A percentile compares a stretch with the other conserved stretches of the same genome.
Conservation (phyloP, 2,113 vertebrate species). For the Tychaedon coryphoeus region DNA sequence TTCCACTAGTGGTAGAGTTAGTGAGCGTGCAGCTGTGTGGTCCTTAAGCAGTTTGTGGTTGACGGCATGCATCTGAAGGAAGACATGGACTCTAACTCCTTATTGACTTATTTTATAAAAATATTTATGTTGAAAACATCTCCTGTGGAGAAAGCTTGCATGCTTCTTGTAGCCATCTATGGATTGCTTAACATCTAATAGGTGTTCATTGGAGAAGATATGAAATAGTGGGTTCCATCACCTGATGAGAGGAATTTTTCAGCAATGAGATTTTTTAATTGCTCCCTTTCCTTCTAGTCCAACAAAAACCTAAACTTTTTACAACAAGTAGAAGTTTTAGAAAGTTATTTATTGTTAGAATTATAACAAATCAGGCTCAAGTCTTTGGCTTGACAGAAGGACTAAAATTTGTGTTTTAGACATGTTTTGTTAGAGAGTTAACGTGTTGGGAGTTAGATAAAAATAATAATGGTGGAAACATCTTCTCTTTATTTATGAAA, state of each 20-base stretch:
- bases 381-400: background rate
- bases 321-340: background rate
- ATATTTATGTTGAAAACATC: background rate
- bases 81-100: background rate
- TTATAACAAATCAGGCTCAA: background rate
- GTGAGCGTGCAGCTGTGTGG: background rate
- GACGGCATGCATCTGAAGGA: background rate
- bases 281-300: background rate
- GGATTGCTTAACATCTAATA: background rate
- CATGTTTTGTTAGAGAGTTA: background rate
- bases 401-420: background rate
- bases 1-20: background rate
- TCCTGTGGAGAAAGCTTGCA: background rate
- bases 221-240: background rate
- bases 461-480: background rate
- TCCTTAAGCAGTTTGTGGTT: background rate
- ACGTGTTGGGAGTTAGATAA: fast-evolving
- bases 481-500: background rate
- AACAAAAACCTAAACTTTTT: background rate
- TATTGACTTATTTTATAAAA: background rate
- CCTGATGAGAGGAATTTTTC: background rate
- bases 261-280: background rate
- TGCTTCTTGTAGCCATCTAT: background rate
- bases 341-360: background rate
- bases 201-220: background rate